Conservation (phyloP, 2,888 invertebrate species). For the Caprella mutica region DNA sequence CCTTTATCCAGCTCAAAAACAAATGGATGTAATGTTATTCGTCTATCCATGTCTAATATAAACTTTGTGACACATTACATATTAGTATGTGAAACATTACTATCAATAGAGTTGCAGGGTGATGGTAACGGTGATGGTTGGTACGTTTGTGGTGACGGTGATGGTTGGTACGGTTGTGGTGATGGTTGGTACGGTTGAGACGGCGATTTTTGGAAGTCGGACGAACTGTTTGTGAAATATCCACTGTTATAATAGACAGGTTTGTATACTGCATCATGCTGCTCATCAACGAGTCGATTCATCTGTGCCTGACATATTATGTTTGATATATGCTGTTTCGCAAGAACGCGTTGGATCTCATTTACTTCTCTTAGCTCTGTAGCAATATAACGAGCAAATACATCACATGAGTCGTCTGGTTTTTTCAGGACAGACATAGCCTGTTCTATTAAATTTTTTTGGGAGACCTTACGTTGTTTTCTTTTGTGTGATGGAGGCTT, state of each 20-base stretch:
- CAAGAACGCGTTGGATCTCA: not conserved
- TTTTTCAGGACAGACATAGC: conserved; percentile 9
- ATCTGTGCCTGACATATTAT: conserved; percentile 3
- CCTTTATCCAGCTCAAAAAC: not conserved
- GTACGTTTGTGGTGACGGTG: not conserved
- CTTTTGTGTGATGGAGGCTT: conserved; percentile 1
- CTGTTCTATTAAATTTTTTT: conserved; percentile 3
- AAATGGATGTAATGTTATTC: conserved; percentile 6
- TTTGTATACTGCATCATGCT: conserved; percentile 1
- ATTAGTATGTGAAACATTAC: conserved; percentile 1
- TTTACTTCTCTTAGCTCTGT: too few species aligned
- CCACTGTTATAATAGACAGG: conserved; percentile 1
- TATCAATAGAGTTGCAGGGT: not conserved
- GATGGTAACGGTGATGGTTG: not conserved
- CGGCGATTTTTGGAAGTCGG: not conserved
- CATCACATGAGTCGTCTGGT: too few species aligned
- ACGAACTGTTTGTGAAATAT: not conserved
- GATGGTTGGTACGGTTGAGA: not conserved
- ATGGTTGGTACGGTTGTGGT: not conserved
- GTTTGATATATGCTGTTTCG: not conserved
- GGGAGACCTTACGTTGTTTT: not conserved
- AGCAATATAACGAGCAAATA: too few species aligned
- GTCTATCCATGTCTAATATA: not conserved
- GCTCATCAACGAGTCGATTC: conserved; percentile 1
- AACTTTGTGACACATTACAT: not conserved